These are phyloP conservation scores for Reinhardtius hippoglossoides DNA, from an alignment of 2,113 vertebrate genomes.

Conservation along the genomic window DNA sequence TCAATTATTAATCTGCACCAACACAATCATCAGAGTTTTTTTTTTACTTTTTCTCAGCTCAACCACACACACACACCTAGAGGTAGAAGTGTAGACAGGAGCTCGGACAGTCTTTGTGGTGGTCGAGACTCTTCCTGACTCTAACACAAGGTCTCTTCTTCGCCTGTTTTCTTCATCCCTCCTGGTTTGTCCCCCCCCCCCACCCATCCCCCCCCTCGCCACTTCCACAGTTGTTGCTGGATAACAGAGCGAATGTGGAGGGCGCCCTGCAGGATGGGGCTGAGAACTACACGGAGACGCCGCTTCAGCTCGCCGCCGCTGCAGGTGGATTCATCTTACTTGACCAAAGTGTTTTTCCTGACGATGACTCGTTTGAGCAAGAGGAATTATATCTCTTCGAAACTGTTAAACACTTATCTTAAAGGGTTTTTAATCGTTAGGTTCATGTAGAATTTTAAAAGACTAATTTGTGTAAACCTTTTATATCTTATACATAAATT, in stretches of 20 bases:
- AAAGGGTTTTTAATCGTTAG: too few relatives aligned
- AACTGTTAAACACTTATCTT: too few relatives aligned
- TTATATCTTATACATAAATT: too few relatives aligned
- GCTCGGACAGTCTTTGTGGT: constrained; percentile 11
- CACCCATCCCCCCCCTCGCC: background rate
- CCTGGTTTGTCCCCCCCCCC: background rate
- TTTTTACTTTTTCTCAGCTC: constrained; percentile 7
- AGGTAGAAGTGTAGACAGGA: constrained; percentile 35
- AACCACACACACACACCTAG: background rate
- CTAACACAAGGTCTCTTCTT: constrained; percentile 48
- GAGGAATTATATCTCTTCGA: too few relatives aligned
- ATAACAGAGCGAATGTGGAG: constrained; percentile 82
- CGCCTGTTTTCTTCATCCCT: constrained; percentile 28
- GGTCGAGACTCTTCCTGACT: constrained; percentile 26
- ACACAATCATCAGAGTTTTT: constrained; percentile 27
- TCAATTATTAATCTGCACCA: constrained; percentile 44
- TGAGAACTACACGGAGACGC: constrained; percentile 84
- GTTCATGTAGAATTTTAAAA: too few relatives aligned
- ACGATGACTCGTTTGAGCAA: too few relatives aligned
- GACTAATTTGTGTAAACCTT: too few relatives aligned
- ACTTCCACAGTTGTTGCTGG: constrained; percentile 80
- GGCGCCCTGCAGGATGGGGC: constrained; percentile 81
- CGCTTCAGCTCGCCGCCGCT: constrained; percentile 84
- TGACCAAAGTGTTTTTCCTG: too few relatives aligned
- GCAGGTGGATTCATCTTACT: constrained; percentile 74